A percentile compares a stretch with the other conserved stretches of the same genome.
Conservation (phyloP, 2,113 vertebrate genomes). For the Turdus rufiventris region DNA sequence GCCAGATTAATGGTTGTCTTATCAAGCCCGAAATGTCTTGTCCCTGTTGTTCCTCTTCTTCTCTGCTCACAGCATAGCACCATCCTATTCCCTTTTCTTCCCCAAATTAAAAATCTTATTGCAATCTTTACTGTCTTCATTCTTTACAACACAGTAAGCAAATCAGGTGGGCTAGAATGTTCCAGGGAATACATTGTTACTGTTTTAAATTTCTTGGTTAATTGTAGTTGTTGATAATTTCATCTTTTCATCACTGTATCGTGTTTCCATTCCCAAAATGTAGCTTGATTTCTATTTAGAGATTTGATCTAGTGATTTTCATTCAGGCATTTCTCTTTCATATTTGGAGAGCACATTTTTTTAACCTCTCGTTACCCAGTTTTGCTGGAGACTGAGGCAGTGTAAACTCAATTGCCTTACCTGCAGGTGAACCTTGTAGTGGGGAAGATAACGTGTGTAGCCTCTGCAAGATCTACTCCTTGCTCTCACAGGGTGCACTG, state of each 20-base stretch:
- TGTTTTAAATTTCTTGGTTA: conserved; percentile 47
- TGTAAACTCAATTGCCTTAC: neutral
- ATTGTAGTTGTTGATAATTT: neutral
- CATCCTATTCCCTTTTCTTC: neutral
- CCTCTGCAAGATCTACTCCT: conserved; percentile 54
- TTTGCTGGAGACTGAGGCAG: neutral
- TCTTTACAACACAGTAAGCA: conserved; percentile 10
- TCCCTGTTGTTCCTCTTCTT: neutral
- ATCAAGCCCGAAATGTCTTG: neutral
- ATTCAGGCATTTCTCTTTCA: neutral
- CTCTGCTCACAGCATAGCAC: neutral
- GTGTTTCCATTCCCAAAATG: neutral
- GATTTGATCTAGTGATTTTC: neutral
- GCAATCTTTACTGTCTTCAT: neutral
- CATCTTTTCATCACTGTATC: neutral
- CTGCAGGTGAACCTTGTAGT: conserved; percentile 51
- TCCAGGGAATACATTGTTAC: conserved; percentile 7
- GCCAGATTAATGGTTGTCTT: conserved; percentile 45
- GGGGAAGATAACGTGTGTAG: conserved; percentile 35
- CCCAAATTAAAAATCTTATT: neutral
- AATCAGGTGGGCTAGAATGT: conserved; percentile 31
- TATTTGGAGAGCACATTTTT: neutral
- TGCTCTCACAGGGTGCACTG: conserved; percentile 61
- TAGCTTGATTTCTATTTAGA: neutral
- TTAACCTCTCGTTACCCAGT: conserved; percentile 25